phyloP scores from a whole-genome alignment of 2,888 invertebrate species.

The Sphaerophoria rueppellii region DNA sequence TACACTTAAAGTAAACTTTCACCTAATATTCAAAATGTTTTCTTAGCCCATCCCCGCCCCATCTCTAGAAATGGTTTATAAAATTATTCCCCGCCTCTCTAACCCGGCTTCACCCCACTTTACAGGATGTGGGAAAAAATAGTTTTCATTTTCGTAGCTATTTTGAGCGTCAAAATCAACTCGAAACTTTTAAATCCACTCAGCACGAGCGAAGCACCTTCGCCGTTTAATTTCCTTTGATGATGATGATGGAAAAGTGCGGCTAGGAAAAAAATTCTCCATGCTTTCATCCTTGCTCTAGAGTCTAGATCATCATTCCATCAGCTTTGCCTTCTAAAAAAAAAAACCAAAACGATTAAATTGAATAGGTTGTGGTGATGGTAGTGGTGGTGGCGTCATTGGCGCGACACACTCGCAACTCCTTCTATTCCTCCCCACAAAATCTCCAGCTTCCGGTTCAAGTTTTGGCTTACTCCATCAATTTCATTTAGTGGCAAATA shows the following conservation, averaged over 20 bases:
- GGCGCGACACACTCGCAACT: constrained; percentile 32
- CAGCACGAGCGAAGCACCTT: constrained; percentile 7
- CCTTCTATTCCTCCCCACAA: constrained; percentile 15
- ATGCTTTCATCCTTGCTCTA: neutral
- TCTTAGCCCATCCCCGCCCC: constrained; percentile 16
- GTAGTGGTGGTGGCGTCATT: constrained; percentile 49
- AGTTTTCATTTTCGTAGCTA: constrained; percentile 59
- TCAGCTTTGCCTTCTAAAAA: constrained; percentile 6
- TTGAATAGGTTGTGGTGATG: constrained; percentile 68
- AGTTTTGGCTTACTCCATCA: constrained; percentile 51
- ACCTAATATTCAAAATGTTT: constrained; percentile 44
- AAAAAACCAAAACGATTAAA: constrained; percentile 47
- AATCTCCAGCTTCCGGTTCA: neutral
- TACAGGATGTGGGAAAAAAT: constrained; percentile 31
- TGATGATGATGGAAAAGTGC: neutral
- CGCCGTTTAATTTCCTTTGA: constrained; percentile 60
- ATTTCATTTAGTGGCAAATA: constrained; percentile 74
- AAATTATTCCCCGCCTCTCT: constrained; percentile 10
- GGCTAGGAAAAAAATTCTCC: constrained; percentile 24
- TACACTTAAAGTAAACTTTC: constrained; percentile 15
- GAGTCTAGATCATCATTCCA: neutral
- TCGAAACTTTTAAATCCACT: constrained; percentile 27
- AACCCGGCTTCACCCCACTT: neutral
- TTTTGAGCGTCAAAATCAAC: constrained; percentile 63
- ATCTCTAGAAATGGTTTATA: neutral